These are phyloP conservation scores for Hymenopus coronatus DNA, from an alignment of 2,888 invertebrate genomes.

Conservation along the genomic window DNA sequence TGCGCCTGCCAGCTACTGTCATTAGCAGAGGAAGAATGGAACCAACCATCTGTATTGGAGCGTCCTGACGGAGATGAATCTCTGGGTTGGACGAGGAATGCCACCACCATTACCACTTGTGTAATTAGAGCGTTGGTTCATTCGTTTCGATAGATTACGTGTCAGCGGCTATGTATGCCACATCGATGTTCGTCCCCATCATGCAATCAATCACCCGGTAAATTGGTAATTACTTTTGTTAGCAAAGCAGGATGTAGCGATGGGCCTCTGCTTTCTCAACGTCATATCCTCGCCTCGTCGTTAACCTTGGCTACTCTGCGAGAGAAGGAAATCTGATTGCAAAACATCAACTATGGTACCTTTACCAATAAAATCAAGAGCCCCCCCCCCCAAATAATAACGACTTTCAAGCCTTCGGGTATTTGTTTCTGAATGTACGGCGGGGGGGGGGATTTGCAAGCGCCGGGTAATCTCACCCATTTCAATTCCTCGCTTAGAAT, in stretches of 20 bases:
- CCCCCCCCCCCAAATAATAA: no score
- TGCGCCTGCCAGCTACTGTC: neutral
- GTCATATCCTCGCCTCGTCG: neutral
- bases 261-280: neutral
- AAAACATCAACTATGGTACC: no score
- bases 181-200: neutral
- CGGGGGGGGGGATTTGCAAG: no score
- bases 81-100: neutral
- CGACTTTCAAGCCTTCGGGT: no score
- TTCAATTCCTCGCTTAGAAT: no score
- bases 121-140: slow-evolving; percentile 9
- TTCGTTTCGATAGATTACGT: neutral
- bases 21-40: neutral
- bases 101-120: neutral
- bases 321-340: neutral
- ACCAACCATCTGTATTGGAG: neutral
- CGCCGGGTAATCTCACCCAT: no score
- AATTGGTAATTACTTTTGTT: slow-evolving; percentile 12
- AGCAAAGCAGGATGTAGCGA: neutral
- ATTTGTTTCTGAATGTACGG: no score
- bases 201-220: slow-evolving; percentile 12
- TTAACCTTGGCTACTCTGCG: neutral
- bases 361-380: no score
- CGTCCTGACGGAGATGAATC: slow-evolving; percentile 6
- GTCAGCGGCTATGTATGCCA: neutral